Evolutionary conservation across 92 coral and sea anemone genomes (phyloP), one percentile per base, ranked within the genome.

Genomic region (Anthopleura xanthogrammica): DNA sequence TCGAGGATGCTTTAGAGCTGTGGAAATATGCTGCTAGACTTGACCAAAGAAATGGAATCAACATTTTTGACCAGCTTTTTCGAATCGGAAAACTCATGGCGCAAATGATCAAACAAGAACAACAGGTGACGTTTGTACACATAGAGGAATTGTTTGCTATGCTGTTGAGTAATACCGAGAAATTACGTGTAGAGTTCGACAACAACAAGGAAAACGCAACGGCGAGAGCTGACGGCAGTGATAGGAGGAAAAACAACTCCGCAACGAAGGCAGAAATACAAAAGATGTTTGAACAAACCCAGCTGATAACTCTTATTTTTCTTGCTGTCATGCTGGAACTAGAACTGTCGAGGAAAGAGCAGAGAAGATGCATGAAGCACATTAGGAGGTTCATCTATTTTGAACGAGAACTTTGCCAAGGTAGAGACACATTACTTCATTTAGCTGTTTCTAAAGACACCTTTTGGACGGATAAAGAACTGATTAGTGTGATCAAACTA

Each of bases 1-100:
- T 77, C 81, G 79, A 84, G 66, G 90, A 87, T 48, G 88, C 90
- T 22, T 60, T 80, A 42, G 90, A 87, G 46, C 77, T 90, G 12
- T 90, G 93, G 93, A 90, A 90, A 74, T 88, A 90, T 76, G 90
- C 93, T 68, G 80, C 84, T 48, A 85, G 81, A 52, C 72, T 90
- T 23, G 90, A 90, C 56, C 90, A 87, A 78, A 87, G 79, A 77
- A 88, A 90, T n/a, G 84, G 77, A 17, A 75, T 84, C 65, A 14
- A 77, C 24, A 65, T 83, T 56, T 83, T 81, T 14, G 92, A 89
- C 50, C 90, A 89, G 83, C 79, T 89, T 39, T 81, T 82, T 22
- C 92, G 92, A 22, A 83, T 86, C 83, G 90, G 87, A 2, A 85
- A 85, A 78, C 85, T 89, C 16, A 78, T 89, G 58, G 81, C 80